Conservation (phyloP, 2,113 vertebrate species). For the Aspiorhynchus laticeps region DNA sequence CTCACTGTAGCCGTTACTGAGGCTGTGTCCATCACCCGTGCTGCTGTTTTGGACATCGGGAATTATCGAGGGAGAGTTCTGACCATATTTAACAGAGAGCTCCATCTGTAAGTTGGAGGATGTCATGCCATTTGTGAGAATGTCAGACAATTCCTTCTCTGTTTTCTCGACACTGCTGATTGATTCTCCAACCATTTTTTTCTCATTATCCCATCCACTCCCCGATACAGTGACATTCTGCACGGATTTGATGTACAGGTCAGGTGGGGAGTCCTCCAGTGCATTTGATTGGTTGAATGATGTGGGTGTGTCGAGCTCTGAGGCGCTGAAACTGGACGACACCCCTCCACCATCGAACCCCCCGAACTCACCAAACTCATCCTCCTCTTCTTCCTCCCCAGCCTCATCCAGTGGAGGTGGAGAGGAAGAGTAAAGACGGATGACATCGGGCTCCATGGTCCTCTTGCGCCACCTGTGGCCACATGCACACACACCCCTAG, state of each 20-base stretch:
- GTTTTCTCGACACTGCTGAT: neutral
- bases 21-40: conserved; percentile 49
- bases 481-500: conserved; percentile 65
- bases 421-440: conserved; percentile 86
- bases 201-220: neutral
- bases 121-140: conserved; percentile 28
- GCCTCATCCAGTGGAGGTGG: conserved; percentile 85
- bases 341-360: conserved; percentile 79
- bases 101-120: conserved; percentile 2
- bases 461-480: conserved; percentile 66
- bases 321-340: conserved; percentile 76
- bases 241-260: conserved; percentile 71
- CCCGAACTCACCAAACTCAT: conserved; percentile 90
- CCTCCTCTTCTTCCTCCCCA: conserved; percentile 85
- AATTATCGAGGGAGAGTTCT: conserved; percentile 63
- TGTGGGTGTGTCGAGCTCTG: conserved; percentile 75
- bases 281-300: conserved; percentile 67
- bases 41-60: conserved; percentile 61
- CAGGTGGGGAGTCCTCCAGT: conserved; percentile 75
- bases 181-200: neutral
- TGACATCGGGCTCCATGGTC: conserved; percentile 90
- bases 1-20: conserved; percentile 53
- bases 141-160: neutral
- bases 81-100: neutral
- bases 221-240: conserved; percentile 36